These are phyloP conservation scores for Monoplex corrugatus DNA, from an alignment of 2,888 invertebrate species.

Conservation along the genomic window DNA sequence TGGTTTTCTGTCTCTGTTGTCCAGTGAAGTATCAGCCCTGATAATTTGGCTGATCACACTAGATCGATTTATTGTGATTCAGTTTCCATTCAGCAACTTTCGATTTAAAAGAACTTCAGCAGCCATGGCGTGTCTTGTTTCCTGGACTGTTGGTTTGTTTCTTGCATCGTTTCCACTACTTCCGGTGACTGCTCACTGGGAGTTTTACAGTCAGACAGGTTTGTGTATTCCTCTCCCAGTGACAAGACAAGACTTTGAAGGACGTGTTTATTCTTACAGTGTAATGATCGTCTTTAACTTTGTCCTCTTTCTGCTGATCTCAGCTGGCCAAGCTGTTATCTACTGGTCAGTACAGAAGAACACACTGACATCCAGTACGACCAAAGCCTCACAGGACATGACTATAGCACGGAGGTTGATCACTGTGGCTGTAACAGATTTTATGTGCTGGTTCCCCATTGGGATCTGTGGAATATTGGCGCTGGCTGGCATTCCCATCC, in stretches of 20 bases:
- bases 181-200: conserved; percentile 2
- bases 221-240: background rate
- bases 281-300: background rate
- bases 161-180: background rate
- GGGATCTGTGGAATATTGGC: background rate
- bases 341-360: background rate
- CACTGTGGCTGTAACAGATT: background rate
- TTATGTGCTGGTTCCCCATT: conserved; percentile 23
- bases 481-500: background rate
- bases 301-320: background rate
- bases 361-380: background rate
- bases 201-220: conserved; percentile 6
- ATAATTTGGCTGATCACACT: background rate
- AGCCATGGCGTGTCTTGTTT: background rate
- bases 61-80: conserved; percentile 1
- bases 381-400: background rate
- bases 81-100: background rate
- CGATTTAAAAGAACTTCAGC: background rate
- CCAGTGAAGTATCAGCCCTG: too few relatives aligned
- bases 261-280: background rate
- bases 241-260: background rate
- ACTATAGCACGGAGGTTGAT: background rate
- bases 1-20: too few relatives aligned
- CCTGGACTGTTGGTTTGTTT: background rate
- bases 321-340: background rate